Evolutionary conservation across 2,797 vertebrate genomes (phyloP), one percentile per base, ranked within the genome.

Genomic region (Poeciliopsis turneri): DNA sequence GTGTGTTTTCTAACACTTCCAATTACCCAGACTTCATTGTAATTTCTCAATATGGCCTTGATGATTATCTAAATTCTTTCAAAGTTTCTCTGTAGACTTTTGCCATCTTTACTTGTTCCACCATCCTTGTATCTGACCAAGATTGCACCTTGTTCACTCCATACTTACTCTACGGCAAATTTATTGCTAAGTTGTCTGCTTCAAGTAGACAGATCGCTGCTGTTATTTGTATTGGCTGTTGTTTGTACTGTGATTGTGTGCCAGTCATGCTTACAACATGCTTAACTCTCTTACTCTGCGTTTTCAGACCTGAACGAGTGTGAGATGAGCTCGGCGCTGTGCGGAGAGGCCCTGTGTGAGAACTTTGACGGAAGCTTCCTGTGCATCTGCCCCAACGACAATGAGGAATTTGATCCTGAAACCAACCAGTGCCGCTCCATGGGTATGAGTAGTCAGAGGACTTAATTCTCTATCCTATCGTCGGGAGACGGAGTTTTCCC

Each of bases 341-440:
- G 95, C 68, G 92, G 95, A 68, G 90, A 92, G 88, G 93, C 92
- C 89, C 93, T 93, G 89, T 96, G 95, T 94, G 95, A 96, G 95
- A 96, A 96, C 86, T 72, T 90, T 28, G 95, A 96, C 69, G 95
- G 95, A 79, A 96, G 94, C 94, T 96, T 96, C 95, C 95, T 96
- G 92, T 96, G 95, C 92, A 94, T 96, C 93, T 96, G 95, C 93
- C 59, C 94, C 94, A 94, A 86, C 89, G 94, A 95, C 92, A 94
- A 94, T 90, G 92, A 96, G 93, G 95, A 96, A 92, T 96, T 95
- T 93, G 95, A 96, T 93, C 93, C 95, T 84, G 78, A 81, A 90
- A 93, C 91, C 92, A 95, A 89, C 92, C 95, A 92, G 84, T 96
- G 95, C 72, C 93, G 82, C 88, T 92, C 93, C 74, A 79, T 88